These are phyloP conservation scores for Holothuria leucospilota DNA, from an alignment of 53 echinoderm and acorn worm genomes.

Conservation along the genomic window DNA sequence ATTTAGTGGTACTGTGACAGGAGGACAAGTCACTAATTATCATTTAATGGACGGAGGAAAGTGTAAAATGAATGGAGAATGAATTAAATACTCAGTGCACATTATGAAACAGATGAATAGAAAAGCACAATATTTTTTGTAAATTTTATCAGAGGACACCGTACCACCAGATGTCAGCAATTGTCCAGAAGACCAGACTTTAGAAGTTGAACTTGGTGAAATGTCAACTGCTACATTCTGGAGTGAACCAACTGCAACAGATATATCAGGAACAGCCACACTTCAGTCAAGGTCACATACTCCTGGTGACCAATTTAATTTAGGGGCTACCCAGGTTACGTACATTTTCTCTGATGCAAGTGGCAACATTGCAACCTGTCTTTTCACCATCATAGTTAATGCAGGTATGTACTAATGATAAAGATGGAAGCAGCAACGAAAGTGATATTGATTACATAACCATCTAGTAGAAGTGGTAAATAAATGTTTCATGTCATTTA, in stretches of 20 bases:
- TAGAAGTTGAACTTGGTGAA: slow-evolving; percentile 52
- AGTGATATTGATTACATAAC: too few relatives aligned
- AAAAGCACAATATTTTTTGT: background rate
- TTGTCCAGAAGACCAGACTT: slow-evolving; percentile 38
- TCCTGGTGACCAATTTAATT: slow-evolving; percentile 53
- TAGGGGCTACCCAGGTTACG: slow-evolving; percentile 44
- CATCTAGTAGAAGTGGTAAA: too few relatives aligned
- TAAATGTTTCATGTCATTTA: too few relatives aligned
- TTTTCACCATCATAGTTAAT: slow-evolving; percentile 39
- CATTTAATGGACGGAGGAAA: too few relatives aligned
- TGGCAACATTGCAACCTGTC: slow-evolving; percentile 30
- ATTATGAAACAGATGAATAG: background rate
- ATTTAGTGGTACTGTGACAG: too few relatives aligned
- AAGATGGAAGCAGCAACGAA: too few relatives aligned
- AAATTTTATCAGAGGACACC: slow-evolving; percentile 38
- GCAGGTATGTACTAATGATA: slow-evolving; percentile 8
- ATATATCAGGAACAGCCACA: slow-evolving; percentile 49
- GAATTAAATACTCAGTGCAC: too few relatives aligned
- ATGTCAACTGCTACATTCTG: slow-evolving; percentile 46
- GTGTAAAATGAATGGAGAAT: too few relatives aligned
- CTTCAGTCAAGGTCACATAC: slow-evolving; percentile 9
- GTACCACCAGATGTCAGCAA: slow-evolving; percentile 36
- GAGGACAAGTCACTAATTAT: too few relatives aligned
- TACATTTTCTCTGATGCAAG: slow-evolving; percentile 56
- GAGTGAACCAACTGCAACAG: slow-evolving; percentile 63